phyloP scores from a whole-genome alignment of 2,113 vertebrate species.

The Bubalus kerabau region DNA sequence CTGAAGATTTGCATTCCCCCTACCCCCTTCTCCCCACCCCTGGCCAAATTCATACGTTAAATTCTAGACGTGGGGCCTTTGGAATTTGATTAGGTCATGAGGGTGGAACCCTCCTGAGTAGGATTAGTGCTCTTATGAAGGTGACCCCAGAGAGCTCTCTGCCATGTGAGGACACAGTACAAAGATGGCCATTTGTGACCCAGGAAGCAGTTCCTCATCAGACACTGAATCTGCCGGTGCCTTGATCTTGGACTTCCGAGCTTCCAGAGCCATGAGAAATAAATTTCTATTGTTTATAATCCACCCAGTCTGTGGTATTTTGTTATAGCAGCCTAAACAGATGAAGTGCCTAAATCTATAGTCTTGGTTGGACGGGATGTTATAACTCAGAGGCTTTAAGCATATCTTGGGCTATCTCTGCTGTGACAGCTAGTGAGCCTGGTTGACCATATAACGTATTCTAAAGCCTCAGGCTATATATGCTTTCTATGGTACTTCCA shows the following conservation, averaged over 20 bases:
- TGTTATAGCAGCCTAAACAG: not conserved
- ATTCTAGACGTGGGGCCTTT: not conserved
- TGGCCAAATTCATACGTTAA: not conserved
- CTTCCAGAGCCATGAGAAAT: not conserved
- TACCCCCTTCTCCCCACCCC: rapidly evolving
- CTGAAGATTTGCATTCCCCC: not conserved
- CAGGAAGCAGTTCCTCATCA: not conserved
- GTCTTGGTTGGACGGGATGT: not conserved
- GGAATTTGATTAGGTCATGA: not conserved
- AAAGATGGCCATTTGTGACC: not conserved
- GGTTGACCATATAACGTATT: not conserved
- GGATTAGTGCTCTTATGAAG: not conserved
- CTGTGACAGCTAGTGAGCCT: not conserved
- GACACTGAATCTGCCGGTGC: not conserved
- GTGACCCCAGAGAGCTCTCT: not conserved
- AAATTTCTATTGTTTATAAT: not conserved
- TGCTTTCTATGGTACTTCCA: not conserved
- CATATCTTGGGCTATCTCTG: not conserved
- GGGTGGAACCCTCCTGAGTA: not conserved
- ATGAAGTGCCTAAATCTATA: not conserved
- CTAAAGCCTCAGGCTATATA: not conserved
- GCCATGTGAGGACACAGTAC: not conserved
- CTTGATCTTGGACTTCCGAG: not conserved
- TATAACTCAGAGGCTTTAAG: not conserved
- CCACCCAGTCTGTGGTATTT: not conserved